phyloP scores from a whole-genome alignment of 2,888 invertebrate species.

The Leucophora obtusa region DNA sequence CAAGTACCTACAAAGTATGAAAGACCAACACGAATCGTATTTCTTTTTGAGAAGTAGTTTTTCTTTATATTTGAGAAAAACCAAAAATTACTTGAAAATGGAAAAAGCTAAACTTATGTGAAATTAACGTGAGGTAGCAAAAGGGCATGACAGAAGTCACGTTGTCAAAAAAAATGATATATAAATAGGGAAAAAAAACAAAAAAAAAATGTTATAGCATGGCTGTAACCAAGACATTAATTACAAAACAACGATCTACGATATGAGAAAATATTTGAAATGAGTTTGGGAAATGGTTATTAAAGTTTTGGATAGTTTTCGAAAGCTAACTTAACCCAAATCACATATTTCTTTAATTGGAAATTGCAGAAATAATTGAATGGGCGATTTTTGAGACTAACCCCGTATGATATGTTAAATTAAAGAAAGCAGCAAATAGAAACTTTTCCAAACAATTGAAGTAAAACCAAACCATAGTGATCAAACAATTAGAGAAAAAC shows the following conservation, averaged over 20 bases:
- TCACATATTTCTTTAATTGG: too few relatives aligned
- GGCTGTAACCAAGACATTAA: conserved; percentile 46
- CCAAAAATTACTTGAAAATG: conserved; percentile 37
- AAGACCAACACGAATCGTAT: conserved; percentile 36
- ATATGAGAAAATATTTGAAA: conserved; percentile 44
- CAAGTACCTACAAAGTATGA: conserved; percentile 17
- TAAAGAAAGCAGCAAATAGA: too few relatives aligned
- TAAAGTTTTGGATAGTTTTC: not conserved
- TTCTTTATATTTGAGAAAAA: conserved; percentile 22
- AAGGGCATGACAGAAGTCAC: conserved; percentile 62
- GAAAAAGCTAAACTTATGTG: conserved; percentile 49
- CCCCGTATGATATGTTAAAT: too few relatives aligned
- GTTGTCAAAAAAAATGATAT: conserved; percentile 53
- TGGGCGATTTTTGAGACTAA: too few relatives aligned
- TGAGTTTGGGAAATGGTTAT: not conserved
- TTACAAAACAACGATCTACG: conserved; percentile 35
- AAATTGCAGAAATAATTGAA: too few relatives aligned
- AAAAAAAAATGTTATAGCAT: conserved; percentile 37
- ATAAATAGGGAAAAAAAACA: not conserved
- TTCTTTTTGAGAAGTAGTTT: not conserved
- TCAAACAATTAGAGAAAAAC: too few relatives aligned
- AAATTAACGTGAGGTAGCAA: conserved; percentile 63
- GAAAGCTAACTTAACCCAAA: too few relatives aligned
- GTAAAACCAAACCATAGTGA: too few relatives aligned
- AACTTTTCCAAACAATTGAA: too few relatives aligned